Percentiles rank a stretch among this genome's conserved stretches.
Conservation (phyloP, 2,797 vertebrate genomes). For the Notamacropus eugenii region DNA sequence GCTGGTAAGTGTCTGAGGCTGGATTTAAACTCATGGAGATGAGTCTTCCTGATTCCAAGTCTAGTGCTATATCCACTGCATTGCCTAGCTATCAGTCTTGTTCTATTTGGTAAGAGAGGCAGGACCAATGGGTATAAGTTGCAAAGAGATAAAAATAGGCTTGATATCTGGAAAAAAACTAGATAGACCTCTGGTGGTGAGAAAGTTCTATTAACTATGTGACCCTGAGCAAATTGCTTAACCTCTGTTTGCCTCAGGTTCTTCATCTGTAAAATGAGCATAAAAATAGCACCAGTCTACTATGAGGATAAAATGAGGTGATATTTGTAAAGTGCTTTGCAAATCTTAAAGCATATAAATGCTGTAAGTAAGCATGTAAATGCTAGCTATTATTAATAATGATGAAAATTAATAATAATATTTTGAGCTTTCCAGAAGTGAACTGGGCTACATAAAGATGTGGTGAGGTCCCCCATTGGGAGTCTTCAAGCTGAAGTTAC, state of each 20-base stretch:
- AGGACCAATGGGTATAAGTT: not conserved
- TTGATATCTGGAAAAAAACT: conserved; percentile 1
- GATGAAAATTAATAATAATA: not conserved
- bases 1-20: too few relatives aligned
- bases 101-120: not conserved
- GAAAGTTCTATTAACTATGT: not conserved
- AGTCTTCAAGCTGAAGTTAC: not conserved
- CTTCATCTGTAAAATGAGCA: not conserved
- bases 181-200: not conserved
- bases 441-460: not conserved
- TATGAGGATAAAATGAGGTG: not conserved
- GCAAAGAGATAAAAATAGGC: not conserved
- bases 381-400: not conserved
- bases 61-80: not conserved
- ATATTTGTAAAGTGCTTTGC: not conserved
- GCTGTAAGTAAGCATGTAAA: not conserved
- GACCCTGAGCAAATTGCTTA: not conserved
- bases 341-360: not conserved
- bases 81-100: not conserved
- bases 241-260: not conserved
- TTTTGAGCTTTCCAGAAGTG: not conserved
- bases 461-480: not conserved
- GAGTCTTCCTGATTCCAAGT: not conserved
- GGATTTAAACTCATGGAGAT: not conserved
- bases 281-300: not conserved